These are phyloP conservation scores for Gopherus flavomarginatus DNA, from an alignment of 2,113 vertebrate genomes.

Conservation along the genomic window DNA sequence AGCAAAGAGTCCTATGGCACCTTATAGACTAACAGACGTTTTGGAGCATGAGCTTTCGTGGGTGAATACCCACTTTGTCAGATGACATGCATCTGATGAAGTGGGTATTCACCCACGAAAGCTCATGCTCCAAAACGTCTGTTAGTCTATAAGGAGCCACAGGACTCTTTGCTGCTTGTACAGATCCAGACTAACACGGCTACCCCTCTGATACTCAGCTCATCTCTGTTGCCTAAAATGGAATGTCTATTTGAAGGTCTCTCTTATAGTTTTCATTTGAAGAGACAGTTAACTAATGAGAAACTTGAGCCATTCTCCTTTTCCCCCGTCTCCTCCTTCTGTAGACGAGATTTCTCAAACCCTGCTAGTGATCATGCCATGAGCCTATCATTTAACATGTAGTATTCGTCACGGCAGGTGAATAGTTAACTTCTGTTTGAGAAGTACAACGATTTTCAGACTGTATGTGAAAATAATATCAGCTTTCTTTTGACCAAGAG, in stretches of 20 bases:
- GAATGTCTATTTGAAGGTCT: not conserved
- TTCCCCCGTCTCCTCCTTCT: not conserved
- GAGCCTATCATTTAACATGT: not conserved
- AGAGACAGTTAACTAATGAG: not conserved
- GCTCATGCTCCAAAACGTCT: no score
- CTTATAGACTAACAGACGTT: no score
- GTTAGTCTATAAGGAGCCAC: no score
- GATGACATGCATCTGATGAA: no score
- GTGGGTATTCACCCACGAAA: no score
- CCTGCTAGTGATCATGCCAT: not conserved
- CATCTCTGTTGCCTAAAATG: not conserved
- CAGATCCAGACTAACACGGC: no score
- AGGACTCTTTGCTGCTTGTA: no score
- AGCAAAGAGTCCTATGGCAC: no score
- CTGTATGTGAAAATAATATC: not conserved
- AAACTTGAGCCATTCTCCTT: not conserved
- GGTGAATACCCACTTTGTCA: no score
- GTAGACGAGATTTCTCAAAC: not conserved
- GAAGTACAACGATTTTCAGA: no score
- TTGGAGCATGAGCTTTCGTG: no score
- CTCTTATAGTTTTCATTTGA: not conserved
- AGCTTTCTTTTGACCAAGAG: not conserved
- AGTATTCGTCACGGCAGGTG: not conserved
- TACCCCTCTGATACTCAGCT: no score
- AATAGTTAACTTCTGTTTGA: not conserved